Base-by-base conservation (phyloP, 2,797 vertebrate genomes). In the Rhinichthys osculus region DNA sequence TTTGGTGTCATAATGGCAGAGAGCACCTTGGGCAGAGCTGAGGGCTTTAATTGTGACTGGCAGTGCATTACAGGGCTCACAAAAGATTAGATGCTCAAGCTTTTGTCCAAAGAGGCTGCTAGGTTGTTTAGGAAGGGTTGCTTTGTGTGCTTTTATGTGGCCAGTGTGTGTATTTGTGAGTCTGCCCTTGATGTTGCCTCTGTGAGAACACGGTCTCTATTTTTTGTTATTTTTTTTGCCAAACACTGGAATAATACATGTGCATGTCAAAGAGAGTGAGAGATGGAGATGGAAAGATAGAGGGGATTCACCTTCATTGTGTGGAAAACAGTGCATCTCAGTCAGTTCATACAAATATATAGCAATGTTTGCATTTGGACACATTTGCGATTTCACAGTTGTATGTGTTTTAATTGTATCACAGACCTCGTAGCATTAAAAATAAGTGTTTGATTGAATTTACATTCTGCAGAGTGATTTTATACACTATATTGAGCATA, bases 51-150 rank as follows among this genome's bases (percentile, higher is more conserved):
- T 85, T 82, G 66, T 88, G 70, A 66, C 83, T 77, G 30, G 44
- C 67, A 82, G 85, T 83, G 78, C 73, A 85, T 85, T 78, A 80
- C 67, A 85, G 16, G 27, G 47, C 64, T 81, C 69, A 81, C 30
- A 82, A 82, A 72, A 78, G 70, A 87, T 88, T 88, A 83, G 76
- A 85, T 40, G n/a, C 73, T 79, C 35, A 85, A 64, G 70, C 30
- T 78, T 85, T 82, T 79, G 50, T 30, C 72, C 73, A 74, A 71
- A 80, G 23, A 80, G 16, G 21, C 67, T 66, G 30, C 42, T 38
- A 66, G 30, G 44, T 27, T 73, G 42, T 74, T 23, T 66, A 33
- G 38, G 57, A 33, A 52, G 40, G 30, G 44, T 76, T 19, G 3
- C 57, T 66, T 74, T 66, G 30, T 66, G 42, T 76, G 54, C 19